A percentile compares a stretch with the other conserved stretches of the same genome.
Conservation (phyloP, 2,113 vertebrate genomes). For the Camelus bactrianus region DNA sequence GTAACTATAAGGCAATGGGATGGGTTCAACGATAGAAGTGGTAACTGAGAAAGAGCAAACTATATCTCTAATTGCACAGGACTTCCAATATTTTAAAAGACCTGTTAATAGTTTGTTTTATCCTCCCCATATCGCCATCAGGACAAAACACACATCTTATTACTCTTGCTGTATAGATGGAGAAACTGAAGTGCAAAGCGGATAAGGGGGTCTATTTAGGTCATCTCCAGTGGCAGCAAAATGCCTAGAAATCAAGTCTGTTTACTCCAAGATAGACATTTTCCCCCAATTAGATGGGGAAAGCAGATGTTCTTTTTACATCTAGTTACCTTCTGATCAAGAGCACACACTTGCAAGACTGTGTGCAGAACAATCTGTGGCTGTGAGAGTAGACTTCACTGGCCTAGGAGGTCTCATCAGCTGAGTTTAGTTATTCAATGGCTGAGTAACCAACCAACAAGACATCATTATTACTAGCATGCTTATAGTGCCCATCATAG, state of each 20-base stretch:
- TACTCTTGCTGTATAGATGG: not conserved
- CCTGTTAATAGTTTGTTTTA: not conserved
- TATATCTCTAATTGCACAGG: not conserved
- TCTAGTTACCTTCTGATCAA: conserved; percentile 38
- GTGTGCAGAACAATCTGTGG: not conserved
- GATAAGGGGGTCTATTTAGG: conserved; percentile 43
- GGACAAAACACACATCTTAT: not conserved
- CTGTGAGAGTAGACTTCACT: conserved; percentile 10
- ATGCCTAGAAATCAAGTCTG: conserved; percentile 73
- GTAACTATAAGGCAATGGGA: not conserved
- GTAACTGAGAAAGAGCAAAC: not conserved
- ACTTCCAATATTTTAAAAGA: conserved; percentile 25
- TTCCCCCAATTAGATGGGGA: conserved; percentile 19
- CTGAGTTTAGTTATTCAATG: conserved; percentile 27
- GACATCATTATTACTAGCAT: conserved; percentile 1
- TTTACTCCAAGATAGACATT: conserved; percentile 55
- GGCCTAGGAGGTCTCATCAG: conserved; percentile 12
- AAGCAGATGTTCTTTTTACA: conserved; percentile 70
- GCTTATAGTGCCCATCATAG: not conserved
- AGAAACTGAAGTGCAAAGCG: conserved; percentile 27
- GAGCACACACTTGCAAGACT: conserved; percentile 39
- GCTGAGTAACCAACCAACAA: conserved; percentile 27
- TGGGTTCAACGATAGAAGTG: not conserved
- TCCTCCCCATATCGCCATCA: not conserved
- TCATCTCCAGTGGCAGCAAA: conserved; percentile 61